Evolutionary conservation across 2,888 invertebrate genomes (phyloP), one percentile per base, ranked within the genome.

Genomic region (Unio pictorum): DNA sequence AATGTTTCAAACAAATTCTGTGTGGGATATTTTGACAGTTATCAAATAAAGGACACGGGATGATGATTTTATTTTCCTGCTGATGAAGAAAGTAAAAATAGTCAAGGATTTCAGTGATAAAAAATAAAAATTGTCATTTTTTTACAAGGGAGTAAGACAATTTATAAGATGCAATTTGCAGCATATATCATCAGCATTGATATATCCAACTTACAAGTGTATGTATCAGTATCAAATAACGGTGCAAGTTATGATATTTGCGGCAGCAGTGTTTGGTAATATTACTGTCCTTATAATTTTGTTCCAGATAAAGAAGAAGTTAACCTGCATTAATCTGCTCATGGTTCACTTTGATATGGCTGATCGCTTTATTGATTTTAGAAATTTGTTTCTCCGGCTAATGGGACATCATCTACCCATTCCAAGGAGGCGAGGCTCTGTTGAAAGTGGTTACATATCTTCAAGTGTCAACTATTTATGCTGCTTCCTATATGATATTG

Each of bases 271-370:
- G 3, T 67, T 84, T 4, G 87, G 87, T 1, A 88, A 88, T 68
- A 66, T 78, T 3, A 83, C 81, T 54, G 87, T 88, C 6, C 69
- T 88, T 30, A 67, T 82, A 15, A 56, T 64, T 17, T 80, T 84
- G 7, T 78, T 85, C 45, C 67, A 77, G 57, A 72, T 85, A 34
- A 71, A 81, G 34, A 91, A 92, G 79, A 93, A 93, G 80, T 89
- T 93, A 34, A 92, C 93, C 17, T 91, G 94, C 55, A 94, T 94
- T 93, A 93, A 93, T 85, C 93, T 93, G 85, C 93, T 94, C 85
- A 94, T 94, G 81, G 89, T 94, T 62, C 94, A 94, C 84, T 91
- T 94, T 67, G 93, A 93, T 82, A 90, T 94, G 28, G 94, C 94
- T 3, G 94, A 94, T 86, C 90, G 94, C 63, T 91, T 93, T 70